Conservation (phyloP, 2,888 invertebrate species). For the Callyntrura sp. region DNA sequence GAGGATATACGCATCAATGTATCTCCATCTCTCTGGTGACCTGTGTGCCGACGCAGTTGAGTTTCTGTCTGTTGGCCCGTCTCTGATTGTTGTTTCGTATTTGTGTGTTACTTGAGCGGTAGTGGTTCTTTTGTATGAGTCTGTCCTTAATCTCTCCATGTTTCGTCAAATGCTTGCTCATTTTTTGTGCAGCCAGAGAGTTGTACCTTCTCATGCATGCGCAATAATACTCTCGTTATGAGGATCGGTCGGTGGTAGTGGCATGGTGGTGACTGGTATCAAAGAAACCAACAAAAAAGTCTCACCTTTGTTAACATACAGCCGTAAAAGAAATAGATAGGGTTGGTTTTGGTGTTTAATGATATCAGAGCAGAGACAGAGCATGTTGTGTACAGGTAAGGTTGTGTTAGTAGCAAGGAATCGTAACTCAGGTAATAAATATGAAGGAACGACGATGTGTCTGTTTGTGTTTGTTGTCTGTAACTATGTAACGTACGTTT, state of each 20-base stretch:
- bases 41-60: no score
- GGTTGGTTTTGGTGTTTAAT: slow-evolving; percentile 28
- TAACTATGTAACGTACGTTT: slow-evolving; percentile 4
- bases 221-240: neutral
- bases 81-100: neutral
- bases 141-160: slow-evolving; percentile 35
- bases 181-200: slow-evolving; percentile 1
- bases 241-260: no score
- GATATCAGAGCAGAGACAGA: neutral
- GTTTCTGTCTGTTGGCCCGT: slow-evolving; percentile 62
- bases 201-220: slow-evolving; percentile 27
- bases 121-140: neutral
- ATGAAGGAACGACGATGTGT: slow-evolving; percentile 9
- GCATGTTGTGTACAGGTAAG: neutral
- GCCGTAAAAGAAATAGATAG: slow-evolving; percentile 29
- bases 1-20: slow-evolving; percentile 63
- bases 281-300: neutral
- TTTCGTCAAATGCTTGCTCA: slow-evolving; percentile 49
- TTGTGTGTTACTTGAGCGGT: slow-evolving; percentile 1
- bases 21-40: slow-evolving; percentile 11
- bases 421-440: slow-evolving; percentile 5
- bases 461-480: neutral
- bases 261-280: neutral
- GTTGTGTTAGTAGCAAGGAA: neutral
- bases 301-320: slow-evolving; percentile 32